Conservation (phyloP, 2,888 invertebrate species). For the Dendrolimus houi region DNA sequence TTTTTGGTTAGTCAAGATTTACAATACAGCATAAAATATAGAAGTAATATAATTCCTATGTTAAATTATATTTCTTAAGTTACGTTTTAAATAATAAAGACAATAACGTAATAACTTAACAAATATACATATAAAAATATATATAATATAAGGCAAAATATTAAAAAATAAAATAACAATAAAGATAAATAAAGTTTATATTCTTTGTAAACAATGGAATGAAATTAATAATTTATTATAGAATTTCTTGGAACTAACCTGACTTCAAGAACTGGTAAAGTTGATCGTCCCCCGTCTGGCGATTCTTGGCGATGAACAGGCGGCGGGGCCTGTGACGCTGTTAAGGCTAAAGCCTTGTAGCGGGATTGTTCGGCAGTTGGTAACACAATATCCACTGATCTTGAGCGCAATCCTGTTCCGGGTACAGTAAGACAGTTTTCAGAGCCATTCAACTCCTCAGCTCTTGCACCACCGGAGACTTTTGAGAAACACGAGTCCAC, state of each 20-base stretch:
- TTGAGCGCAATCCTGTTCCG: slow-evolving; percentile 83
- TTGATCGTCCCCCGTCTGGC: slow-evolving; percentile 27
- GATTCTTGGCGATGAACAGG: slow-evolving; percentile 28
- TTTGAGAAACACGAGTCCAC: slow-evolving; percentile 92
- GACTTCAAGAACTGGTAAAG: slow-evolving; percentile 30
- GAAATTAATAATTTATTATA: slow-evolving; percentile 11
- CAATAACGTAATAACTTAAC: too few species aligned
- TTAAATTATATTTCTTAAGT: too few species aligned
- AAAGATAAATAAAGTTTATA: not conserved
- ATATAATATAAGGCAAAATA: not conserved
- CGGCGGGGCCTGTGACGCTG: slow-evolving; percentile 63
- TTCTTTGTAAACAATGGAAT: slow-evolving; percentile 15
- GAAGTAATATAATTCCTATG: too few species aligned
- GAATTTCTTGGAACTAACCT: slow-evolving; percentile 39
- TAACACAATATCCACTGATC: slow-evolving; percentile 91
- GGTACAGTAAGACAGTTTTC: slow-evolving; percentile 81
- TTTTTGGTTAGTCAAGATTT: too few species aligned
- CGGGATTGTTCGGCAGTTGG: slow-evolving; percentile 90
- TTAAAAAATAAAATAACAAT: slow-evolving; percentile 12
- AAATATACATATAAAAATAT: not conserved
- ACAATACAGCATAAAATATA: too few species aligned
- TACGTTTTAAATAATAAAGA: too few species aligned
- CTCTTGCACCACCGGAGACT: slow-evolving; percentile 82
- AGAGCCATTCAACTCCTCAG: slow-evolving; percentile 81
- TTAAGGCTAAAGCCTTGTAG: slow-evolving; percentile 88